These are phyloP conservation scores for Nixonia krombeini DNA, from an alignment of 1,140 invertebrate species.

Conservation along the genomic window DNA sequence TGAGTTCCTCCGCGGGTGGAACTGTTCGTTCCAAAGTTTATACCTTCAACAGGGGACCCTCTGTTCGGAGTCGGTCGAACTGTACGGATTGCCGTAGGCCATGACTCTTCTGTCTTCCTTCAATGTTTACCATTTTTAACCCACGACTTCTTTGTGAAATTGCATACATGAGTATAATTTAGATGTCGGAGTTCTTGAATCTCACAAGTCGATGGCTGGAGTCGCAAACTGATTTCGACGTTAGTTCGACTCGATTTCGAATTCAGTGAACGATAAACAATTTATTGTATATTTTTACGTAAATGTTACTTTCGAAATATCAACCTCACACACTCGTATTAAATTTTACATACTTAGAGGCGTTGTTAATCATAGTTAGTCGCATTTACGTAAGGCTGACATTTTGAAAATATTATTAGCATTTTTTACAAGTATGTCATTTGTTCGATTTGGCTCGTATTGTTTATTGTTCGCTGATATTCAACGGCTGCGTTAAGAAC, in stretches of 20 bases:
- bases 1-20: constrained; percentile 37
- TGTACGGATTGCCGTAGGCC: constrained; percentile 50
- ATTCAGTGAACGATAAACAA: neutral
- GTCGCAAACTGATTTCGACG: constrained; percentile 13
- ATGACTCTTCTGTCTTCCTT: constrained; percentile 15
- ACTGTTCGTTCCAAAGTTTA: constrained; percentile 41
- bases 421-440: no score
- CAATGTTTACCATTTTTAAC: constrained; percentile 21
- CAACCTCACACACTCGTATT: no score
- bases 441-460: no score
- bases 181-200: constrained; percentile 26
- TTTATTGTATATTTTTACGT: no score
- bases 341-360: no score
- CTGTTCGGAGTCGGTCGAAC: constrained; percentile 18
- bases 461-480: neutral
- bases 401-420: no score
- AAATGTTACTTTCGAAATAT: no score
- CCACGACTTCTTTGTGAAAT: constrained; percentile 15
- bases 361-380: no score
- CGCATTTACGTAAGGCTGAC: no score
- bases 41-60: constrained; percentile 46
- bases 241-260: constrained; percentile 11
- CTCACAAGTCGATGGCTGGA: constrained; percentile 10
- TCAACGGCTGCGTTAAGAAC: constrained; percentile 15
- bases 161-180: constrained; percentile 14